Base-by-base conservation (phyloP, 53 echinoderm and acorn worm genomes). In the Temnopleurus reevesii region DNA sequence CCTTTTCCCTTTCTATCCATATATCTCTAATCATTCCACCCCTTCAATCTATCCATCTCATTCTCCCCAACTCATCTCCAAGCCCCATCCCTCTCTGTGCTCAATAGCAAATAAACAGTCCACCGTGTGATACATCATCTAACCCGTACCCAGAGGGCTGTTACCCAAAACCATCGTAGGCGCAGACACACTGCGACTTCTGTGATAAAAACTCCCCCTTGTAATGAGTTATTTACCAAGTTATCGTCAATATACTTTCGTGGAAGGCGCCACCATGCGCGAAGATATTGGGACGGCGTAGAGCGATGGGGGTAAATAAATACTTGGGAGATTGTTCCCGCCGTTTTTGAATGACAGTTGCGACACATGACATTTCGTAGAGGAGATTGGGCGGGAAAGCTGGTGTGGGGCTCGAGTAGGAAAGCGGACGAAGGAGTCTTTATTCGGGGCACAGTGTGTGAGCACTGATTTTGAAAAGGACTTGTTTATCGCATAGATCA, bases 341-440 rank as follows among this genome's bases (percentile, higher is more conserved):
- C 71, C 71, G 41, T 71, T 71, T 71, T 41, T 71, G 71, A 71
- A 71, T 71, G 71, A 71, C 71, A 71, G 71, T 38, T 36, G 71
- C 41, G 71, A 71, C 71, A 71, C 71, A 71, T 71, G 71, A 43
- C 71, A 71, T 71, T 71, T 43, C 43, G 41, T 38, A 71, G 43
- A 71, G 71, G 36, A 19, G 71, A 36, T 71, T 41, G 71, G 41
- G 41, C 19, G 41, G 71, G 71, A 38, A 21, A 38, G 41, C 41
- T 38, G 8, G 71, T n/a, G n/a, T n/a, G n/a, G n/a, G n/a, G n/a
- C n/a, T n/a, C n/a, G n/a, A n/a, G n/a, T n/a, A n/a, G n/a, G n/a
- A n/a, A n/a, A n/a, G n/a, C n/a, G n/a, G n/a, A n/a, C n/a, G n/a
- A n/a, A n/a, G n/a, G n/a, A n/a, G n/a, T n/a, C n/a, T n/a, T n/a